Evolutionary conservation across 2,888 invertebrate species (phyloP).

Genomic region (Ligdia adustata): DNA sequence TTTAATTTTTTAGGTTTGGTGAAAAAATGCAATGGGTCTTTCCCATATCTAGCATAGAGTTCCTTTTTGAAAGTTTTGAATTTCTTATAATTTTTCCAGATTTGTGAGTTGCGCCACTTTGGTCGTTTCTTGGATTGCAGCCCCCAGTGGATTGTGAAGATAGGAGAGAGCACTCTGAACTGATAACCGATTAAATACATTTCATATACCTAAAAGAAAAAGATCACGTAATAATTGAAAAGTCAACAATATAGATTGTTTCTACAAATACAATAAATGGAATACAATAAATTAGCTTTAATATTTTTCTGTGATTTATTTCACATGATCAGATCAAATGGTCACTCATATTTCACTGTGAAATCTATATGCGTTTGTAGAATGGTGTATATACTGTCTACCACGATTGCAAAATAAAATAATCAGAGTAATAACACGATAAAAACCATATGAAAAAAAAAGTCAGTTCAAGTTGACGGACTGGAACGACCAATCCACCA

Average conservation of each 20-base stretch:
- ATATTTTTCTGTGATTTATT: too few species aligned
- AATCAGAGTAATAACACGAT: not conserved
- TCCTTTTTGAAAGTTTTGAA: constrained; percentile 80
- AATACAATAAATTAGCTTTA: not conserved
- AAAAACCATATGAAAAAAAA: not conserved
- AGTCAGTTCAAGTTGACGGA: not conserved
- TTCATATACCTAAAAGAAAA: constrained; percentile 90
- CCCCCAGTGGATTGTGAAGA: constrained; percentile 96
- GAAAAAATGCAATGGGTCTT: not conserved
- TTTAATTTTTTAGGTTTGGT: too few species aligned
- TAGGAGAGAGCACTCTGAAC: constrained; percentile 93
- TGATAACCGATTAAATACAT: constrained; percentile 95
- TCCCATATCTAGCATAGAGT: constrained; percentile 85
- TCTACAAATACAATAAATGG: not conserved
- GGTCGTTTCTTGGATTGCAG: constrained; percentile 90
- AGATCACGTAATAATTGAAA: too few species aligned
- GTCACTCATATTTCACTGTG: too few species aligned
- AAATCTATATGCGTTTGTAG: too few species aligned
- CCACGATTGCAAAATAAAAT: too few species aligned
- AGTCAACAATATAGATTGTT: not conserved
- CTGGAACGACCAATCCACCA: too few species aligned
- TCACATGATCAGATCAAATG: too few species aligned
- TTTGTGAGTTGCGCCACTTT: not conserved
- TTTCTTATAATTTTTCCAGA: constrained; percentile 88
- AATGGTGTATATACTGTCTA: too few species aligned